Evolutionary conservation across 1,140 invertebrate species (phyloP), one percentile per base, ranked within the genome.

Genomic region (Meloidogyne chitwoodi): DNA sequence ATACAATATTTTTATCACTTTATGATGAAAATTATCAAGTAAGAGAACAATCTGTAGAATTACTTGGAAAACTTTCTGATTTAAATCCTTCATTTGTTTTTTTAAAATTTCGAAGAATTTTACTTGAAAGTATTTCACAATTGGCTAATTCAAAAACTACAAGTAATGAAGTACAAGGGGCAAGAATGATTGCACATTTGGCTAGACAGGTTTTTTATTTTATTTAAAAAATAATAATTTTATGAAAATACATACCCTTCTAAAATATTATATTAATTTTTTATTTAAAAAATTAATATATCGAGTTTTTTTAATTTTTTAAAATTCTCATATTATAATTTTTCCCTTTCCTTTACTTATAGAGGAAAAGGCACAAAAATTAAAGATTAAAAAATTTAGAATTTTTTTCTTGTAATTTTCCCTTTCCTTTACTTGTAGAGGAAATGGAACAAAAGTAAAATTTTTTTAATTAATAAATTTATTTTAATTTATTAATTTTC

Each of bases 1-100:
- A 92, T 79, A 92, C 93, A 0, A 88, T 99, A 10, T 97, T 98
- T 83, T 92, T 98, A 29, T 93, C 94, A 0, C 91, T 99, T 87
- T 94, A 98, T 88, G 97, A 99, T 87, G 96, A 99, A 88, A 92
- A 95, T 77, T 95, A 98, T 87, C 94, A 98, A 89, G 97, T 99
- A 72, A 90, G 96, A 64, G 95, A 99, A 88, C 88, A 96, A 70
- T 93, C 94, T 0, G 92, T 98, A 48, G 93, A 93, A 79, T 95
- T 93, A 16, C 93, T 98, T 67, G 95, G 95, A 0, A 88, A 95
- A 78, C 88, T 99, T 27, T 95, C 94, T 81, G 91, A 91, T 10
- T 91, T 95, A 81, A 99, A 99, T 90, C 97, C 97, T 0, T 95
- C 96, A 0, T 98, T 98, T 88, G 93, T 99, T 0, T 94, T 98